Evolutionary conservation across 2,113 vertebrate species (phyloP), one percentile per base, ranked within the genome.

Genomic region (Suncus etruscus): DNA sequence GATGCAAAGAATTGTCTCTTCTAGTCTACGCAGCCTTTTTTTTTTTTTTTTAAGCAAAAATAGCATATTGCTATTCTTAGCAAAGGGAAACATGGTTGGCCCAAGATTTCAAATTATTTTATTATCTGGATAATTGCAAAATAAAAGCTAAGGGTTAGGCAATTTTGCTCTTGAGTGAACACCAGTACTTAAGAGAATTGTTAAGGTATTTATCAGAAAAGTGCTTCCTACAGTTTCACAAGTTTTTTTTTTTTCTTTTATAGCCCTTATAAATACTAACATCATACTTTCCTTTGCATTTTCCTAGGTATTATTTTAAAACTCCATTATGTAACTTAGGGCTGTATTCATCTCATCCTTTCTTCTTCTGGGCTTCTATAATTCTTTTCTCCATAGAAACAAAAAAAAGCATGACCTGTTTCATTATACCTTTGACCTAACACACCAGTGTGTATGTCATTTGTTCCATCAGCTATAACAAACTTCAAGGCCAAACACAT

Each of bases 261-360:
- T 74, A 83, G 72, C 88, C 63, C 47, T 69, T 81, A 45, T 87
- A 91, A 81, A 76, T 85, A 63, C 69, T 63, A 83, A 90, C 29
- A 75, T 77, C 24, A 68, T 27, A 39, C 75, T 69, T 83, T 63
- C 78, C 86, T 75, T 66, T 80, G 90, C 69, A 86, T 31, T 39
- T 39, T 5, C 39, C 39, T 3, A 88, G 58, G 25, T 75, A 70
- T 75, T 90, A 58, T 51, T 65, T 72, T 27, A 93, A 84, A 11
- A n/a, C 11, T 69, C 58, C 14, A 65, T 88, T 51, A 77, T 75
- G 81, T 47, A 65, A 54, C 31, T 16, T 8, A 31, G 14, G 54
- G 48, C 27, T 48, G 7, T 22, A 15, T 47, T 77, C 12, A 75
- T 50, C 70, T 20, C 24, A 45, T 50, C 45, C 63, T 74, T 72